Evolutionary conservation across 2,888 invertebrate species (phyloP).

Genomic region (Leistus spinibarbis): DNA sequence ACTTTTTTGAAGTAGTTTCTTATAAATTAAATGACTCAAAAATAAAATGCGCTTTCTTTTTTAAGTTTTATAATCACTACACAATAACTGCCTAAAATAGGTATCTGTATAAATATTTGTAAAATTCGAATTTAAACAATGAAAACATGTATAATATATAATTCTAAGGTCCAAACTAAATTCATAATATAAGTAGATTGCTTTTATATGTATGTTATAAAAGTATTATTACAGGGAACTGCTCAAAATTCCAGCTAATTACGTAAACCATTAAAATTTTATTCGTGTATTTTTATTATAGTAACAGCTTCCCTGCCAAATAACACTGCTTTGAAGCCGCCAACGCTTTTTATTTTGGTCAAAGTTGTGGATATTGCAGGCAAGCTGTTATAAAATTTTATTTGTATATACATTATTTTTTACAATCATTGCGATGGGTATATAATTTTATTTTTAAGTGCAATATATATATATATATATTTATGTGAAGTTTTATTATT

Average conservation of each 20-base stretch:
- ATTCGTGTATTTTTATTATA: too few species aligned
- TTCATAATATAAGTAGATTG: background rate
- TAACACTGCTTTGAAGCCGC: too few species aligned
- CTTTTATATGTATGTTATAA: background rate
- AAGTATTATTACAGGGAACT: background rate
- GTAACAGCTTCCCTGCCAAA: too few species aligned
- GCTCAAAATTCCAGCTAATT: background rate
- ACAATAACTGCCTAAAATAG: constrained; percentile 28
- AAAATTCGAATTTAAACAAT: constrained; percentile 3
- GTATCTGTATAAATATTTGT: constrained; percentile 20
- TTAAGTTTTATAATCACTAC: background rate
- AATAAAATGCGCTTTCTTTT: too few species aligned
- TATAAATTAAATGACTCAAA: background rate
- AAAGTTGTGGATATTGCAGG: too few species aligned
- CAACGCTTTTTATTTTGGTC: too few species aligned
- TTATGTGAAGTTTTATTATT: background rate
- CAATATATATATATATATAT: background rate
- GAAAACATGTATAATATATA: background rate
- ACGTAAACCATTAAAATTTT: too few species aligned
- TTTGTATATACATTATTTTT: background rate
- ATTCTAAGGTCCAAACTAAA: background rate
- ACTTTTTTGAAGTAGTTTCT: background rate
- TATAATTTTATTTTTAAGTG: background rate
- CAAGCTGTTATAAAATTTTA: too few species aligned
- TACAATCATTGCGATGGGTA: background rate